These are phyloP conservation scores for Anastrepha ludens DNA, from an alignment of 1,140 invertebrate species.

Conservation along the genomic window DNA sequence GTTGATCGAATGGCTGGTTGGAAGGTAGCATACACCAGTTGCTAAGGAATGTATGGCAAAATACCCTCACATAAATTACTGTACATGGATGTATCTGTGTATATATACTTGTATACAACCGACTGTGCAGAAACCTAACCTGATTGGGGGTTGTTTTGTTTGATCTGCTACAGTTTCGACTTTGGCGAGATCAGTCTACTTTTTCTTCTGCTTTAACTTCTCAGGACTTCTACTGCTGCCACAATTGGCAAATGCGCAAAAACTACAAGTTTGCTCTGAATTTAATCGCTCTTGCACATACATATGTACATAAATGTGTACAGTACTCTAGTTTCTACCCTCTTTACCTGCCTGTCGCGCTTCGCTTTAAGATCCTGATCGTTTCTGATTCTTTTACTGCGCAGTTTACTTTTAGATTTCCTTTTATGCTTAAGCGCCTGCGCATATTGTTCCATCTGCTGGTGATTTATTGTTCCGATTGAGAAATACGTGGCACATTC, in stretches of 20 bases:
- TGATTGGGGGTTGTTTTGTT: constrained; percentile 37
- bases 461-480: constrained; percentile 38
- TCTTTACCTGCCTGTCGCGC: background rate
- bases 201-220: background rate
- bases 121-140: background rate
- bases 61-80: background rate
- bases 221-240: background rate
- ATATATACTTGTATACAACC: background rate
- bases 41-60: constrained; percentile 19
- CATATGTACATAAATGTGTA: background rate
- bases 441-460: constrained; percentile 40
- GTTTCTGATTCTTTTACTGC: background rate
- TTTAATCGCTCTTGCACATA: background rate
- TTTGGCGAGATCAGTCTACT: background rate
- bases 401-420: constrained; percentile 25
- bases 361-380: constrained; percentile 8
- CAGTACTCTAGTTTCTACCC: background rate
- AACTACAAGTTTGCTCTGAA: constrained; percentile 19
- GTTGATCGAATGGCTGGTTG: constrained; percentile 13
- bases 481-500: constrained; percentile 34
- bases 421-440: constrained; percentile 17
- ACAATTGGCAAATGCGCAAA: constrained; percentile 44
- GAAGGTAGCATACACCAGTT: background rate
- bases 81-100: too few species aligned
- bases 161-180: constrained; percentile 45